Percentiles rank a stretch among this genome's conserved stretches.
phyloP scores from a whole-genome alignment of 2,888 invertebrate species.

The Aproaerema taeniolella region DNA sequence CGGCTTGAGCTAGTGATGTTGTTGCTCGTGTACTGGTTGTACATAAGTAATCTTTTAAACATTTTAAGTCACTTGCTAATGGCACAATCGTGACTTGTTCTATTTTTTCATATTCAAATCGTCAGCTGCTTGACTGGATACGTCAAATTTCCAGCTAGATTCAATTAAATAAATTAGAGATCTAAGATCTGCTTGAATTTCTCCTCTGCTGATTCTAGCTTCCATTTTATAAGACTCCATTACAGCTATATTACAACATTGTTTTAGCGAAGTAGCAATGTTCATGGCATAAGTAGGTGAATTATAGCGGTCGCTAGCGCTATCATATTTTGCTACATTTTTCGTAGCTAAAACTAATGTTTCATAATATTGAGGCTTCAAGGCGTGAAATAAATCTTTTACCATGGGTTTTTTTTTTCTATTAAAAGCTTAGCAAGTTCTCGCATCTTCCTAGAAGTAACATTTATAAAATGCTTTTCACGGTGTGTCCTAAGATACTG shows the following conservation, averaged over 20 bases:
- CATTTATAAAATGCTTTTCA: not conserved
- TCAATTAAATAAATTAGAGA: not conserved
- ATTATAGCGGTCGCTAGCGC: not conserved
- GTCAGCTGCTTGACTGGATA: constrained; percentile 9
- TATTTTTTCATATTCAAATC: constrained; percentile 17
- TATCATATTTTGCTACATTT: not conserved
- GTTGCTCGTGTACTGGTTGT: not conserved
- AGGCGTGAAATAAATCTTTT: not conserved
- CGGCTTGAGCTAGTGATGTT: not conserved
- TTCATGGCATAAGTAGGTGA: not conserved
- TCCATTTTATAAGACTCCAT: not conserved
- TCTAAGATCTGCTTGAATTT: not conserved
- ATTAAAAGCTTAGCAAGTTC: constrained; percentile 6
- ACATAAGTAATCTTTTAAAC: constrained; percentile 14
- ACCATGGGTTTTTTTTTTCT: not conserved
- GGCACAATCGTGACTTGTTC: constrained; percentile 19
- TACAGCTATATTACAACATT: not conserved
- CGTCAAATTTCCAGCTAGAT: not conserved
- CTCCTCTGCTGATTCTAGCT: not conserved
- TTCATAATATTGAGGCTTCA: not conserved
- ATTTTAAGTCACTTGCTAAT: constrained; percentile 16
- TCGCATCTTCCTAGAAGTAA: constrained; percentile 6
- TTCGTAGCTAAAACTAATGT: not conserved
- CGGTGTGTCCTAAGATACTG: constrained; percentile 2
- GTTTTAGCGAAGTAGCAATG: not conserved